These are phyloP conservation scores for Nymphalis io DNA, from an alignment of 1,140 invertebrate genomes.

Conservation along the genomic window DNA sequence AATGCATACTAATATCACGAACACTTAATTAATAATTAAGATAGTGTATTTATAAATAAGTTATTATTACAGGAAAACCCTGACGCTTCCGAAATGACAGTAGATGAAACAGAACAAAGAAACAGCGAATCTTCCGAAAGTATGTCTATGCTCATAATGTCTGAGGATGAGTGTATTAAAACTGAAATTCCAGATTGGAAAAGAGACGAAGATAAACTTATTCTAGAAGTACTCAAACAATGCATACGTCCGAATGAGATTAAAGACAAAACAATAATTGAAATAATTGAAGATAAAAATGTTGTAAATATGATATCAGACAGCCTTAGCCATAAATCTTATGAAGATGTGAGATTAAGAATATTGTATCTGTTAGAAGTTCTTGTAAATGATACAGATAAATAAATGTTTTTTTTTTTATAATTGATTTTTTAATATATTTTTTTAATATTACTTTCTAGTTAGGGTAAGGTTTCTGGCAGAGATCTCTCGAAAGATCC, in stretches of 20 bases:
- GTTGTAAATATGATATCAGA: constrained; percentile 46
- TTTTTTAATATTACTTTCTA: too few relatives aligned
- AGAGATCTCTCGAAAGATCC: too few relatives aligned
- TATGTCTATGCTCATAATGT: constrained; percentile 36
- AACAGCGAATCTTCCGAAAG: constrained; percentile 15
- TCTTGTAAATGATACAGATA: constrained; percentile 34
- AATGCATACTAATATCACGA: too few relatives aligned
- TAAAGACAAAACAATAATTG: constrained; percentile 57
- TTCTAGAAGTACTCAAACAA: constrained; percentile 61
- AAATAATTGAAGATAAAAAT: constrained; percentile 60
- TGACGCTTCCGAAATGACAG: constrained; percentile 33
- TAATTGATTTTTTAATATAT: background rate
- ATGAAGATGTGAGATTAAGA: constrained; percentile 50
- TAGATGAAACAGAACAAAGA: constrained; percentile 31
- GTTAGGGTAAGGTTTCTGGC: too few relatives aligned
- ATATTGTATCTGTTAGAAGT: constrained; percentile 61
- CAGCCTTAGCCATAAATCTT: constrained; percentile 49
- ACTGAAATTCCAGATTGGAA: constrained; percentile 57
- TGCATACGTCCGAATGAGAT: constrained; percentile 48
- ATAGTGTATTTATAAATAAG: background rate
- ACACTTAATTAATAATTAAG: too few relatives aligned
- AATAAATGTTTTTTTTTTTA: constrained; percentile 23
- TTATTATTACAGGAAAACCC: constrained; percentile 38
- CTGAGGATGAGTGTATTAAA: constrained; percentile 53
- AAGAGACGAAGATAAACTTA: constrained; percentile 67